These are phyloP conservation scores for Harpagifer antarcticus DNA, from an alignment of 2,797 vertebrate genomes.

Conservation along the genomic window DNA sequence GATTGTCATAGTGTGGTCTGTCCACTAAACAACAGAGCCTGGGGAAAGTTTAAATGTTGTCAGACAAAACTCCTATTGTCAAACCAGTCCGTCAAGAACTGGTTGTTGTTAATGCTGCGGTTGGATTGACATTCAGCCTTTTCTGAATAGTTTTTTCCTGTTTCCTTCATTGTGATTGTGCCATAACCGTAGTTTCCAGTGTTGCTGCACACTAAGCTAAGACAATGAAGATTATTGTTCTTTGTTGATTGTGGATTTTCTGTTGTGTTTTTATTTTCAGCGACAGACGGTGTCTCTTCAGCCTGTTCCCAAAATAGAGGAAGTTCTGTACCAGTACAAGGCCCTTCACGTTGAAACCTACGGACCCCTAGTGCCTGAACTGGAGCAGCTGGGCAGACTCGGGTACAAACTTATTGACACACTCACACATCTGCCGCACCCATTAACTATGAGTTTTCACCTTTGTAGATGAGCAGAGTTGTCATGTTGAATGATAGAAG, in stretches of 20 bases:
- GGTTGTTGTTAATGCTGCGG: slow-evolving; percentile 29
- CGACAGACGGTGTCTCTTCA: slow-evolving; percentile 92
- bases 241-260: slow-evolving; percentile 19
- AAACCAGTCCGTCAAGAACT: slow-evolving; percentile 69
- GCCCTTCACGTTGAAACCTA: slow-evolving; percentile 89
- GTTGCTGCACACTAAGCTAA: slow-evolving; percentile 17
- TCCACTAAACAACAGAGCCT: slow-evolving; percentile 21
- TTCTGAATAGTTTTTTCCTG: slow-evolving; percentile 34
- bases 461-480: slow-evolving; percentile 6
- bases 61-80: slow-evolving; percentile 33
- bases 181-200: slow-evolving; percentile 22
- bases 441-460: not conserved
- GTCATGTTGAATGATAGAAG: not conserved
- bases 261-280: slow-evolving; percentile 71
- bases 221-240: slow-evolving; percentile 56
- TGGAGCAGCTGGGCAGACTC: slow-evolving; percentile 88
- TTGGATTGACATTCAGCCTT: slow-evolving; percentile 54
- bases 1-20: slow-evolving; percentile 32
- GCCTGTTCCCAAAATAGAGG: slow-evolving; percentile 88
- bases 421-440: not conserved
- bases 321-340: slow-evolving; percentile 91
- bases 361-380: slow-evolving; percentile 91
- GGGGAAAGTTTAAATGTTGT: slow-evolving; percentile 44
- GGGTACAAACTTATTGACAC: slow-evolving; percentile 85
- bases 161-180: slow-evolving; percentile 35